These are phyloP conservation scores for Calidris pugnax DNA, from an alignment of 2,113 vertebrate genomes.

Conservation along the genomic window DNA sequence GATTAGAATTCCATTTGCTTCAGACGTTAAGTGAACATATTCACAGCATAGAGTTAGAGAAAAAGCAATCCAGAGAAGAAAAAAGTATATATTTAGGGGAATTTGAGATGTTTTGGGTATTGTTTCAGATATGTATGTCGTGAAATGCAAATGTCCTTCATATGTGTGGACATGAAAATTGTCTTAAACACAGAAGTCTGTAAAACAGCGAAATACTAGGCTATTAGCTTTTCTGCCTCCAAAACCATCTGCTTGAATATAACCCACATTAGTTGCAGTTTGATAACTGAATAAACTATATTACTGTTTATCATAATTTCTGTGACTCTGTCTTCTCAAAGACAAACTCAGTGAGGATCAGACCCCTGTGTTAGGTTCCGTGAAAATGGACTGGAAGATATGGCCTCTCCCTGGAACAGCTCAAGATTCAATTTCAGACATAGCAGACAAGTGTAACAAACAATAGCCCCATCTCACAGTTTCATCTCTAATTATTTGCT, in stretches of 20 bases:
- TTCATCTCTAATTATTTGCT: background rate
- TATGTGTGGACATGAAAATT: background rate
- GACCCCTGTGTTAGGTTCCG: background rate
- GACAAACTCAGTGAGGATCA: background rate
- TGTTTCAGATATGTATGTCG: background rate
- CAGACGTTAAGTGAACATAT: background rate
- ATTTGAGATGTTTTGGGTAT: background rate
- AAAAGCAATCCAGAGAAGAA: background rate
- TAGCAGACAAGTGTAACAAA: background rate
- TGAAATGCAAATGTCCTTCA: background rate
- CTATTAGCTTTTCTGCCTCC: background rate
- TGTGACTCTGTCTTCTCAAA: background rate
- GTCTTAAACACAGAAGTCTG: background rate
- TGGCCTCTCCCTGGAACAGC: background rate
- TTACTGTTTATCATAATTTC: background rate
- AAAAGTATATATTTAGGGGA: background rate
- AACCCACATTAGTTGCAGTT: background rate
- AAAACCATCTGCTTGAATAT: background rate
- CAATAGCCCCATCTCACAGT: background rate
- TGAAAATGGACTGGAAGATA: background rate
- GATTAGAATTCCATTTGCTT: background rate
- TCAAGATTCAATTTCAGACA: conserved; percentile 1
- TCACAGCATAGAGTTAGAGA: background rate
- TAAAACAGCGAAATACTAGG: background rate
- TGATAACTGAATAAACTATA: background rate